These are phyloP conservation scores for Chymomyza procnemis DNA, from an alignment of 2,888 invertebrate genomes.

Conservation along the genomic window DNA sequence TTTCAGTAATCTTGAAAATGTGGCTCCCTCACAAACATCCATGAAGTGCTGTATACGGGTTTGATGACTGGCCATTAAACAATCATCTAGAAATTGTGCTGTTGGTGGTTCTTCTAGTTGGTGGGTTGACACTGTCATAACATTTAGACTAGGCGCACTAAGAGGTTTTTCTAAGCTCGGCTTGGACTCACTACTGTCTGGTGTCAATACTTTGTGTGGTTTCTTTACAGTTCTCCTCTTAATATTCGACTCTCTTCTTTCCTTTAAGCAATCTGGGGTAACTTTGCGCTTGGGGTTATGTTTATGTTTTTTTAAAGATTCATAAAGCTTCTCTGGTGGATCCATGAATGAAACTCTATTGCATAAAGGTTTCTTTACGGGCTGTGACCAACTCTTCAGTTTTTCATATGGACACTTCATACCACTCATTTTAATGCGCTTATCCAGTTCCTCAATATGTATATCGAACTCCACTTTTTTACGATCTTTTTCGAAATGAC, in stretches of 20 bases:
- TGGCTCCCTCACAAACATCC: slow-evolving; percentile 85
- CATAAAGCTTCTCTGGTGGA: slow-evolving; percentile 66
- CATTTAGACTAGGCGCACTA: too few relatives aligned
- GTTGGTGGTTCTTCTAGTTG: too few relatives aligned
- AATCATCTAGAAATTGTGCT: too few relatives aligned
- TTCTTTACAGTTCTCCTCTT: too few relatives aligned
- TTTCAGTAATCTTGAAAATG: slow-evolving; percentile 85
- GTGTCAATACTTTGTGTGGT: too few relatives aligned
- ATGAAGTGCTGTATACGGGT: slow-evolving; percentile 78
- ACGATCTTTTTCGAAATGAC: slow-evolving; percentile 78
- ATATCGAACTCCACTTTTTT: slow-evolving; percentile 65
- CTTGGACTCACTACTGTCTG: too few relatives aligned
- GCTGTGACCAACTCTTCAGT: slow-evolving; percentile 56
- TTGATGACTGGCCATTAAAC: slow-evolving; percentile 65
- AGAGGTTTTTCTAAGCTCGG: too few relatives aligned
- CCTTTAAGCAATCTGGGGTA: slow-evolving; percentile 65
- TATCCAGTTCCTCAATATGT: slow-evolving; percentile 73
- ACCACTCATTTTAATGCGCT: slow-evolving; percentile 56
- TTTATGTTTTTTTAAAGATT: slow-evolving; percentile 64
- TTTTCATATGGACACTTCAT: slow-evolving; percentile 72
- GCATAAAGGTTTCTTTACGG: slow-evolving; percentile 66
- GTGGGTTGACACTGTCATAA: too few relatives aligned
- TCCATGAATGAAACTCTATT: slow-evolving; percentile 50
- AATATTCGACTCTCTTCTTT: too few relatives aligned
- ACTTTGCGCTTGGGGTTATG: slow-evolving; percentile 50